These are phyloP conservation scores for Drosophila algonquin DNA, from an alignment of 2,888 invertebrate genomes.

Conservation along the genomic window DNA sequence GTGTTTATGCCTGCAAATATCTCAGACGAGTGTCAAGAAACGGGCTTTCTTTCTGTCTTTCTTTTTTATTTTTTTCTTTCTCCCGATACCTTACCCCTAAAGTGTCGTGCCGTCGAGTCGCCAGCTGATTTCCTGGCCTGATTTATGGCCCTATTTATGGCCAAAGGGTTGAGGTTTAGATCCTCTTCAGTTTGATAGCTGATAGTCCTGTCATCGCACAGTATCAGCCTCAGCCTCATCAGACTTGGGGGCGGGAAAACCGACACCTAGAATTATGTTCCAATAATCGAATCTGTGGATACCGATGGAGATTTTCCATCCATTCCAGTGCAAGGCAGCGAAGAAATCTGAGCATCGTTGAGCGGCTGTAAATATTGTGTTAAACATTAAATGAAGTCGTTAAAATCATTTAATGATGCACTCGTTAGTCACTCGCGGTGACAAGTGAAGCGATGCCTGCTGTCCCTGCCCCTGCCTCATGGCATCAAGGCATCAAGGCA, in stretches of 20 bases:
- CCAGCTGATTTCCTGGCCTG: not conserved
- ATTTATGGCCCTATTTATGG: not conserved
- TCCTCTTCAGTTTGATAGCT: too few relatives aligned
- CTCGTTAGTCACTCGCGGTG: constrained; percentile 77
- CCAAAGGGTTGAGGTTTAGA: not conserved
- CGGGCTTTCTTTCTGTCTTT: constrained; percentile 17
- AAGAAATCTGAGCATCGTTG: constrained; percentile 33
- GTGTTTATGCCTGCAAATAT: constrained; percentile 36
- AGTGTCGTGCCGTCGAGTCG: too few relatives aligned
- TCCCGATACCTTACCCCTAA: too few relatives aligned
- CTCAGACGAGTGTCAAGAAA: constrained; percentile 15
- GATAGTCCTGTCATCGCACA: too few relatives aligned
- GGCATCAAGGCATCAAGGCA: too few relatives aligned
- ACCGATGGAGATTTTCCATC: too few relatives aligned
- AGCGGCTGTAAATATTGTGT: constrained; percentile 69
- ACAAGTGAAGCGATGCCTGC: constrained; percentile 67
- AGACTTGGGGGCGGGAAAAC: too few relatives aligned
- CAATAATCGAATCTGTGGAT: too few relatives aligned
- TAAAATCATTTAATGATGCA: constrained; percentile 81
- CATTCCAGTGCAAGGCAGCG: not conserved
- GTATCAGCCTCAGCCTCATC: too few relatives aligned
- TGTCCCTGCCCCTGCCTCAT: constrained; percentile 1
- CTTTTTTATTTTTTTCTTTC: too few relatives aligned
- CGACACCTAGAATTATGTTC: too few relatives aligned
- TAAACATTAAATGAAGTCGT: constrained; percentile 82